phyloP scores from a whole-genome alignment of 1,140 invertebrate genomes.

The Melipona quadrifasciata region DNA sequence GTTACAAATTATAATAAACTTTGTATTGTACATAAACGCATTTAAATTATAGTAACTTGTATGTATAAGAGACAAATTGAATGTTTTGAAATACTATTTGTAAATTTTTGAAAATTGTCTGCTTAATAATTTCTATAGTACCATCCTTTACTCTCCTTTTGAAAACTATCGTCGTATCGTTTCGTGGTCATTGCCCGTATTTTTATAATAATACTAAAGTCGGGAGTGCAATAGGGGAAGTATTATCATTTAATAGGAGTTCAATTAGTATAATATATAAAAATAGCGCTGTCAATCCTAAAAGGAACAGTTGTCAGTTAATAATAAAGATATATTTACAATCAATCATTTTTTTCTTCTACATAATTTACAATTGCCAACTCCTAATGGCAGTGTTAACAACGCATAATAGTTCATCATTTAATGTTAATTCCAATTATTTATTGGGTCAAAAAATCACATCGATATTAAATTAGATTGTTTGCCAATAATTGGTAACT shows the following conservation, averaged over 20 bases:
- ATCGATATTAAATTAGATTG: slow-evolving; percentile 72
- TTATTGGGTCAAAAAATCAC: slow-evolving; percentile 67
- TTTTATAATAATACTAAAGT: slow-evolving; percentile 41
- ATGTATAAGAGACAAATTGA: slow-evolving; percentile 48
- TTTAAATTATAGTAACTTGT: slow-evolving; percentile 62
- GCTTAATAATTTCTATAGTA: slow-evolving; percentile 47
- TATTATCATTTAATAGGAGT: slow-evolving; percentile 53
- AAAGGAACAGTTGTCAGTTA: slow-evolving; percentile 76
- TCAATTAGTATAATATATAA: slow-evolving; percentile 62
- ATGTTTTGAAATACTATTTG: slow-evolving; percentile 55
- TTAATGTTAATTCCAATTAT: slow-evolving; percentile 66
- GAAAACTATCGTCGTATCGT: slow-evolving; percentile 30
- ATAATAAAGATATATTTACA: slow-evolving; percentile 81
- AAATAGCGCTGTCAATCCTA: slow-evolving; percentile 63
- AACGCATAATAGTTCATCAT: slow-evolving; percentile 69
- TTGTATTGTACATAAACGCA: slow-evolving; percentile 57
- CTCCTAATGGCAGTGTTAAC: slow-evolving; percentile 78
- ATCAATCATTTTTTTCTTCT: slow-evolving; percentile 76
- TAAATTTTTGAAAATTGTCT: slow-evolving; percentile 51
- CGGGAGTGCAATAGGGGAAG: slow-evolving; percentile 50
- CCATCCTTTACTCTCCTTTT: slow-evolving; percentile 50
- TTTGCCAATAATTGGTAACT: slow-evolving; percentile 81
- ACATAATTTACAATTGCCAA: slow-evolving; percentile 81
- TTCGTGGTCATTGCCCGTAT: slow-evolving; percentile 27
- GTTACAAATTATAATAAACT: slow-evolving; percentile 66